Percentiles rank a stretch among this genome's conserved stretches.
phyloP scores from a whole-genome alignment of 2,113 vertebrate genomes.

The Clarias magur region DNA sequence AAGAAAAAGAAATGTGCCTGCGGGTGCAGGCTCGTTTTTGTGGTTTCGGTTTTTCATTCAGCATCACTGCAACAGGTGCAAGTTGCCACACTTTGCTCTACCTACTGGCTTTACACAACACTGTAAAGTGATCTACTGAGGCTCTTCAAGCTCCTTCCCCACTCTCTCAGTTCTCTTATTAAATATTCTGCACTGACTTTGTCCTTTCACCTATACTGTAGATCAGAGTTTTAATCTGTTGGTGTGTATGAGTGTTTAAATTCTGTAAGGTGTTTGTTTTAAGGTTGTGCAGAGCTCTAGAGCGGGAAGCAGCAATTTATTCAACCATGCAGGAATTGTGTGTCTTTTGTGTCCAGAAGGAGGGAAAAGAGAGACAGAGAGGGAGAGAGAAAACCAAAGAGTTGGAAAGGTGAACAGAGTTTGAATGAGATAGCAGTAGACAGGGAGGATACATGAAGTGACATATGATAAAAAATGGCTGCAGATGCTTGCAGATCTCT shows the following conservation, averaged over 20 bases:
- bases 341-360: not conserved
- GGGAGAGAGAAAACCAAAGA: not conserved
- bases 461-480: not conserved
- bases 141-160: not conserved
- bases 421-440: not conserved
- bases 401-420: not conserved
- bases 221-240: not conserved
- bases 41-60: constrained; percentile 30
- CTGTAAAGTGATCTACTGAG: not conserved
- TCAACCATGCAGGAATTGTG: not conserved
- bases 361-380: not conserved
- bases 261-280: not conserved
- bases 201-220: not conserved
- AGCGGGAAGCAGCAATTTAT: not conserved
- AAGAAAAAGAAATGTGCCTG: not conserved
- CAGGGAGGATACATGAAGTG: not conserved
- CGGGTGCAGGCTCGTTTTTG: not conserved
- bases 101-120: not conserved
- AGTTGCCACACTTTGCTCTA: constrained; percentile 25
- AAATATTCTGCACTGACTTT: not conserved
- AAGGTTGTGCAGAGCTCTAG: not conserved
- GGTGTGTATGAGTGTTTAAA: too few species aligned
- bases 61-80: constrained; percentile 45
- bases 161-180: not conserved
- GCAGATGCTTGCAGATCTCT: not conserved